Evolutionary conservation across 2,797 vertebrate genomes (phyloP).

Genomic region (Helicolenus hilgendorfi): DNA sequence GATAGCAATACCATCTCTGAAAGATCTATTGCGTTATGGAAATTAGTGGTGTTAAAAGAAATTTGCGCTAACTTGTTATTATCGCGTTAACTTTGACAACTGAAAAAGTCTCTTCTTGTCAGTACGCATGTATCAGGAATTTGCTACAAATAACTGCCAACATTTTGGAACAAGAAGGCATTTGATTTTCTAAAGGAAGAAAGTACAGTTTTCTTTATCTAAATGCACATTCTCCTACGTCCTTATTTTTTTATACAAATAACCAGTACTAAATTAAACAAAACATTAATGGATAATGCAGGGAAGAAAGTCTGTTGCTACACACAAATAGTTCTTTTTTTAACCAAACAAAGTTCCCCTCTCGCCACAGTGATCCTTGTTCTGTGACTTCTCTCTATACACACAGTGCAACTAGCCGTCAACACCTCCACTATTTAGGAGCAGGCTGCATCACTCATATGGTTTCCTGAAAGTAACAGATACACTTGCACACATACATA

Average conservation of each 20-base stretch:
- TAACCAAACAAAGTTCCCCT: background rate
- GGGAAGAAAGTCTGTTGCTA: background rate
- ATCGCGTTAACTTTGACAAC: too few relatives aligned
- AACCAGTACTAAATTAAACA: background rate
- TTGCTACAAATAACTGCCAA: too few relatives aligned
- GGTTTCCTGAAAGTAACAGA: background rate
- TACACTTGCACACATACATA: background rate
- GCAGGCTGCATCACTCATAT: background rate
- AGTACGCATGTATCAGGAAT: too few relatives aligned
- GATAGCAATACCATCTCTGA: too few relatives aligned
- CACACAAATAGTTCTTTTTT: background rate
- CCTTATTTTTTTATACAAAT: background rate
- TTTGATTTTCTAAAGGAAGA: slow-evolving; percentile 4
- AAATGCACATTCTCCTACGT: background rate
- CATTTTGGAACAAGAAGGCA: background rate
- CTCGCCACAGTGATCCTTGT: background rate
- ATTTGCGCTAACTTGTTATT: too few relatives aligned
- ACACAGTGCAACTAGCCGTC: slow-evolving; percentile 16
- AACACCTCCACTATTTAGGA: slow-evolving; percentile 18
- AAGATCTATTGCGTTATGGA: too few relatives aligned
- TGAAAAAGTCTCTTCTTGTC: too few relatives aligned
- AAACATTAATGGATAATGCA: background rate
- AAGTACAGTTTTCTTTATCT: background rate
- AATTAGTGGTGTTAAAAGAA: too few relatives aligned
- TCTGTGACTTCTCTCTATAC: slow-evolving; percentile 18